Evolutionary conservation across 2,888 invertebrate species (phyloP), one percentile per base, ranked within the genome.

Genomic region (Phrixothrix hirtus): DNA sequence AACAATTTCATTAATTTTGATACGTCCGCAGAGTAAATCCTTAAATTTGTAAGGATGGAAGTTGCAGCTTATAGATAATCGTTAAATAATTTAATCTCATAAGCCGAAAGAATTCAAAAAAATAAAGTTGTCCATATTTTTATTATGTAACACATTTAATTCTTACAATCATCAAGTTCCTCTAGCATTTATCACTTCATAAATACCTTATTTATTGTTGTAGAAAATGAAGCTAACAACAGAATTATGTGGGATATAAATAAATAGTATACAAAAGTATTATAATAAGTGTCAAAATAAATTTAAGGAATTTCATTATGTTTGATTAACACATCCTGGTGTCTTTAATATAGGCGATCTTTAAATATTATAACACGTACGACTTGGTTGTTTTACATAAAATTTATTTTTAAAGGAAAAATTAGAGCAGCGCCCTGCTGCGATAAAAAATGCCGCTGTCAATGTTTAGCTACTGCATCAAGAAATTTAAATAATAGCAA

Each of bases 191-290:
- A 16, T 35, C 35, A 35, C 17, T n/a, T 35, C 35, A 16, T 35
- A 35, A 35, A 35, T 35, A 35, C 17, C 35, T 29, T 21, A 21
- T n/a, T n/a, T n/a, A n/a, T n/a, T n/a, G n/a, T n/a, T n/a, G n/a
- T n/a, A n/a, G n/a, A n/a, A n/a, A n/a, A n/a, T n/a, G n/a, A n/a
- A n/a, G n/a, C n/a, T n/a, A n/a, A n/a, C n/a, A 21, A 21, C 21
- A 21, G 7, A 21, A 21, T 21, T n/a, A n/a, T n/a, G n/a, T n/a
- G n/a, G 21, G 4, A 7, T 21, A 3, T 7, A 21, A 3, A 7
- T 7, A 21, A 21, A 21, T 21, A 21, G 7, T 21, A 21, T 21
- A 21, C 21, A 21, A 21, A 21, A 21, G 21, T 3, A 21, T 21
- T 3, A 3, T 21, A 21, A 21, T 21, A 21, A 21, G 21, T 21